These are phyloP conservation scores for Drosophila lacicola DNA, from an alignment of 2,888 invertebrate genomes.

Conservation along the genomic window DNA sequence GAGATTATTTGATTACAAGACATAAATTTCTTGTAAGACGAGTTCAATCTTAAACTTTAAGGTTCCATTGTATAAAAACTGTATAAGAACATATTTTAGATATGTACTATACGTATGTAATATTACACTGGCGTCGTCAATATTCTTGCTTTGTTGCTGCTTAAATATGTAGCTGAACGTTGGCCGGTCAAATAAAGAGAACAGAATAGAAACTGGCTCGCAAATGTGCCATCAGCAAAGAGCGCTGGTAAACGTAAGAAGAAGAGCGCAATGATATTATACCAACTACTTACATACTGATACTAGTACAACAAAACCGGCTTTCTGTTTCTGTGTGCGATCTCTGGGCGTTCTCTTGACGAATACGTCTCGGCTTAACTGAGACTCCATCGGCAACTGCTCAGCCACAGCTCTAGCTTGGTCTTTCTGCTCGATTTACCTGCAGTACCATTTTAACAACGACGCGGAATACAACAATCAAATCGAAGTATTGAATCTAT, in stretches of 20 bases:
- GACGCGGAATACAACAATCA: conserved; percentile 75
- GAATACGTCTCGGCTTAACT: conserved; percentile 46
- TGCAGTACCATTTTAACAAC: conserved; percentile 82
- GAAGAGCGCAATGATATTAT: conserved; percentile 29
- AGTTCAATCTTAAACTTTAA: too few species aligned
- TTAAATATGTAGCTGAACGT: conserved; percentile 14
- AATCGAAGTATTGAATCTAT: conserved; percentile 43
- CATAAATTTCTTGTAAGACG: too few species aligned
- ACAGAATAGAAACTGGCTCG: conserved; percentile 33
- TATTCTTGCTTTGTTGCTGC: conserved; percentile 7
- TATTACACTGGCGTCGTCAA: conserved; percentile 11
- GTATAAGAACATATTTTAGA: too few species aligned
- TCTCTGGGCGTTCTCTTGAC: conserved; percentile 36
- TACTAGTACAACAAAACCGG: conserved; percentile 51
- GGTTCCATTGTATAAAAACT: neutral
- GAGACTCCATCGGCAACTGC: conserved; percentile 40
- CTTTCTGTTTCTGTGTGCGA: conserved; percentile 45
- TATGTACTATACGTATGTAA: neutral
- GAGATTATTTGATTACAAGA: too few species aligned
- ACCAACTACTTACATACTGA: neutral
- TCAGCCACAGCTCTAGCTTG: conserved; percentile 39
- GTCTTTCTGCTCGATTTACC: conserved; percentile 83
- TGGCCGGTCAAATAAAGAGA: conserved; percentile 34
- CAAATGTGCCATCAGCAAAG: conserved; percentile 31
- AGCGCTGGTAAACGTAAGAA: conserved; percentile 17